Conservation (phyloP, 2,113 vertebrate species). For the Oryzias woworae region DNA sequence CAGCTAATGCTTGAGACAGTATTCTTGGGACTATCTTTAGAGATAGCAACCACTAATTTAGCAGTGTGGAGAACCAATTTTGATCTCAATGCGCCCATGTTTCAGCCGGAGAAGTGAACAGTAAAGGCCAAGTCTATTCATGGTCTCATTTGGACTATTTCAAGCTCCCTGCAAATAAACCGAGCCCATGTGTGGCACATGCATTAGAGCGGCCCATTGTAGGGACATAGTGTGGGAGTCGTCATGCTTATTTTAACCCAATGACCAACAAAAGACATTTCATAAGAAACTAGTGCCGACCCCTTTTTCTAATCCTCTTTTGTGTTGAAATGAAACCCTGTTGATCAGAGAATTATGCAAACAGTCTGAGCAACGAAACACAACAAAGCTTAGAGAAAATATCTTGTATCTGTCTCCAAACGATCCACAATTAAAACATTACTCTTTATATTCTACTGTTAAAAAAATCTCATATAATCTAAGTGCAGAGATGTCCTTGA, state of each 20-base stretch:
- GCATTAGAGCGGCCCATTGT: constrained; percentile 16
- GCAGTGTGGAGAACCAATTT: constrained; percentile 6
- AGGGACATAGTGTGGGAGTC: constrained; percentile 1
- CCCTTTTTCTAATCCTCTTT: neutral
- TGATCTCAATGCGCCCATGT: constrained; percentile 34
- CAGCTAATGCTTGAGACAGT: constrained; percentile 17
- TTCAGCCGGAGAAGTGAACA: constrained; percentile 8
- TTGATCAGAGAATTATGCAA: too few relatives aligned
- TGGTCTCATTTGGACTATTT: constrained; percentile 29
- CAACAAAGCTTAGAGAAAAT: too few relatives aligned
- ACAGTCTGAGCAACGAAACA: too few relatives aligned
- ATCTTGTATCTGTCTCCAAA: too few relatives aligned
- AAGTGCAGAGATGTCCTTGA: too few relatives aligned
- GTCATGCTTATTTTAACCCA: constrained; percentile 1
- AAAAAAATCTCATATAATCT: too few relatives aligned
- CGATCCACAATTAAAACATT: too few relatives aligned
- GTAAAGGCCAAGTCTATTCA: constrained; percentile 30
- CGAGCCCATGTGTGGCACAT: constrained; percentile 2
- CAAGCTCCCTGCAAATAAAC: constrained; percentile 39
- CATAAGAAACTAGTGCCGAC: neutral
- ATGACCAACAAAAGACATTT: constrained; percentile 3
- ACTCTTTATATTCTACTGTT: too few relatives aligned
- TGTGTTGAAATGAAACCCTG: too few relatives aligned
- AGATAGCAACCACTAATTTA: constrained; percentile 36
- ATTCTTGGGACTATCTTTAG: constrained; percentile 41